Conservation (phyloP, 2,888 invertebrate species). For the Orchestes rusci region DNA sequence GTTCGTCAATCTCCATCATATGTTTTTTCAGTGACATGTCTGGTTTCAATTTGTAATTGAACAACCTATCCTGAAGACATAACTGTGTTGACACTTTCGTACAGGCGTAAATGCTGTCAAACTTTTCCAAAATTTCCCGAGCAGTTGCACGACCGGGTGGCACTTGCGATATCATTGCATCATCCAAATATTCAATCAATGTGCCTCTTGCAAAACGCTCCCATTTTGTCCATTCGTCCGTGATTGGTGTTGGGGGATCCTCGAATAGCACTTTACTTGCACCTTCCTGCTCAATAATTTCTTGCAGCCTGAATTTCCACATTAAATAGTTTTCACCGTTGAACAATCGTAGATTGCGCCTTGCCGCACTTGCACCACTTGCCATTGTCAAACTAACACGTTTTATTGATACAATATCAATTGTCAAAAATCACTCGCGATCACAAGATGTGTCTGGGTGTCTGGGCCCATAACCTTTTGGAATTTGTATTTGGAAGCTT, state of each 20-base stretch:
- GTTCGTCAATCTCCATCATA: slow-evolving; percentile 18
- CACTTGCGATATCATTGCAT: slow-evolving; percentile 6
- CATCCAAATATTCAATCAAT: slow-evolving; percentile 21
- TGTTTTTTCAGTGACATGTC: slow-evolving; percentile 14
- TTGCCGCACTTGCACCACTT: slow-evolving; percentile 15
- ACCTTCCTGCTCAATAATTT: slow-evolving; percentile 2
- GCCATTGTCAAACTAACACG: slow-evolving; percentile 19
- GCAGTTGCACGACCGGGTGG: slow-evolving; percentile 13
- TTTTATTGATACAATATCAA: background rate
- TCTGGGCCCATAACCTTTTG: slow-evolving; percentile 9
- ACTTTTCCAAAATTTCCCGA: slow-evolving; percentile 18
- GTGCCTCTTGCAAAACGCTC: slow-evolving; percentile 8
- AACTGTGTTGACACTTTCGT: slow-evolving; percentile 20
- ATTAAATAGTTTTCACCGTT: slow-evolving; percentile 20
- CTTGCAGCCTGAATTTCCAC: slow-evolving; percentile 6
- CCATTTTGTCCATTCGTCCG: slow-evolving; percentile 1
- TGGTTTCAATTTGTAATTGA: slow-evolving; percentile 21
- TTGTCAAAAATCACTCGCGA: background rate
- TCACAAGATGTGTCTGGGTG: background rate
- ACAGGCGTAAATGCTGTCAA: slow-evolving; percentile 18
- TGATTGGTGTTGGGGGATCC: slow-evolving; percentile 8
- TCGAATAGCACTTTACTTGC: slow-evolving; percentile 2
- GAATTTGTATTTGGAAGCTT: no score
- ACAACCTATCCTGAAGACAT: slow-evolving; percentile 18
- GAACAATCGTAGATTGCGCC: slow-evolving; percentile 21